Conservation (phyloP, 23 tunicate genomes). For the Styela clava region DNA sequence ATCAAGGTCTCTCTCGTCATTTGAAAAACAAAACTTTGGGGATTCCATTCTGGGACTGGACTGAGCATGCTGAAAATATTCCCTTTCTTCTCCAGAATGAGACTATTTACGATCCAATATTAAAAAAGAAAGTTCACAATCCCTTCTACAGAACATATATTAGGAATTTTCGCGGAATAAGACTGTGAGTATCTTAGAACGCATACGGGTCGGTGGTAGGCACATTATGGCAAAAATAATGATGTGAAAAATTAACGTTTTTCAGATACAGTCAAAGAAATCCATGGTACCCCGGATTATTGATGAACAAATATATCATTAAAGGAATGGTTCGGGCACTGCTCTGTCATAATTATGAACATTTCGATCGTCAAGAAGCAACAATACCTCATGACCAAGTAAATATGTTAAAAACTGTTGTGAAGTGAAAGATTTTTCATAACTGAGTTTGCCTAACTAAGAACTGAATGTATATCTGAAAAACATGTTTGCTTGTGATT, state of each 20-base stretch:
- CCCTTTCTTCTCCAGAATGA: conserved; percentile 27
- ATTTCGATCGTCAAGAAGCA: conserved; percentile 21
- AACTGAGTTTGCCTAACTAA: background rate
- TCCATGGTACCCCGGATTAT: conserved; percentile 7
- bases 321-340: conserved; percentile 22
- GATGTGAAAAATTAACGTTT: too few species aligned
- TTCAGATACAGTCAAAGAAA: conserved; percentile 17
- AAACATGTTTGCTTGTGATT: too few species aligned
- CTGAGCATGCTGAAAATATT: conserved; percentile 26
- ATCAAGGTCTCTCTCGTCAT: conserved; percentile 43
- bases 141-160: conserved; percentile 38
- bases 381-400: conserved; percentile 21
- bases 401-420: background rate
- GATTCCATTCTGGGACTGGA: conserved; percentile 76
- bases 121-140: conserved; percentile 27
- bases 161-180: background rate
- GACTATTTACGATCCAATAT: conserved; percentile 35
- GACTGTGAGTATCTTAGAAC: conserved; percentile 4
- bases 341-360: conserved; percentile 15
- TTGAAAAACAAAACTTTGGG: conserved; percentile 52
- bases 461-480: too few species aligned
- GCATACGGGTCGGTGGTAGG: too few species aligned
- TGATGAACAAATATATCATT: conserved; percentile 16
- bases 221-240: too few species aligned
- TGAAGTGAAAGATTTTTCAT: background rate